phyloP scores from a whole-genome alignment of 2,797 vertebrate genomes.

The Lacerta bilineata region DNA sequence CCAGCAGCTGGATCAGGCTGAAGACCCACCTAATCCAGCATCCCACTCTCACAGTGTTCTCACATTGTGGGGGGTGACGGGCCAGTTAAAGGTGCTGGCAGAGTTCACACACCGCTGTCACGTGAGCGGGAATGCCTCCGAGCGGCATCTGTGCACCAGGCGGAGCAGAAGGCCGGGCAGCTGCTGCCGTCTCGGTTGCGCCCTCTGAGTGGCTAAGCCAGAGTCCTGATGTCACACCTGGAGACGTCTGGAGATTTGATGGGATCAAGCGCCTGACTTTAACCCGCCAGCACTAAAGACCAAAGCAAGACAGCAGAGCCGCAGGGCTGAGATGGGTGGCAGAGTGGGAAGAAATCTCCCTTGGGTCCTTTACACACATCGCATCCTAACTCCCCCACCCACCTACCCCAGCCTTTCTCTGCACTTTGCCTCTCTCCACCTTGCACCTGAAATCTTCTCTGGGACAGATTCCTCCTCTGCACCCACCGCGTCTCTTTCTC shows the following conservation, averaged over 20 bases:
- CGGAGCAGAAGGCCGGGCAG: conserved; percentile 27
- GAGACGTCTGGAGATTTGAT: conserved; percentile 67
- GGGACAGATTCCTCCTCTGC: conserved; percentile 14
- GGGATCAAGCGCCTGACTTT: conserved; percentile 72
- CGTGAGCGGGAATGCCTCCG: no score
- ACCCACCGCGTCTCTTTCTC: background rate
- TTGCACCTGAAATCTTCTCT: conserved; percentile 76
- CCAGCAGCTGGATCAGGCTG: no score
- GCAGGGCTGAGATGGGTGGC: conserved; percentile 74
- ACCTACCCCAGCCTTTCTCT: conserved; percentile 75
- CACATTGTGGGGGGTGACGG: background rate
- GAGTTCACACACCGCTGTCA: background rate
- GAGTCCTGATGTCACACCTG: conserved; percentile 71
- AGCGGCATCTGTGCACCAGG: background rate
- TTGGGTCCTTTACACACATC: conserved; percentile 66
- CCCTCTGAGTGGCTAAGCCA: conserved; percentile 5
- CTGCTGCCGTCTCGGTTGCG: conserved; percentile 53
- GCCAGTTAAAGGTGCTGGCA: accelerated
- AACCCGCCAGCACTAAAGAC: conserved; percentile 81
- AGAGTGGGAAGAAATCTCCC: conserved; percentile 68
- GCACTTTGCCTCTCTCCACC: conserved; percentile 62
- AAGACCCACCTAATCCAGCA: no score
- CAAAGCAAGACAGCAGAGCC: conserved; percentile 82
- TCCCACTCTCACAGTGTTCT: no score
- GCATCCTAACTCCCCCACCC: conserved; percentile 29